Evolutionary conservation across 2,113 vertebrate species (phyloP).

Genomic region (Clarias magur): DNA sequence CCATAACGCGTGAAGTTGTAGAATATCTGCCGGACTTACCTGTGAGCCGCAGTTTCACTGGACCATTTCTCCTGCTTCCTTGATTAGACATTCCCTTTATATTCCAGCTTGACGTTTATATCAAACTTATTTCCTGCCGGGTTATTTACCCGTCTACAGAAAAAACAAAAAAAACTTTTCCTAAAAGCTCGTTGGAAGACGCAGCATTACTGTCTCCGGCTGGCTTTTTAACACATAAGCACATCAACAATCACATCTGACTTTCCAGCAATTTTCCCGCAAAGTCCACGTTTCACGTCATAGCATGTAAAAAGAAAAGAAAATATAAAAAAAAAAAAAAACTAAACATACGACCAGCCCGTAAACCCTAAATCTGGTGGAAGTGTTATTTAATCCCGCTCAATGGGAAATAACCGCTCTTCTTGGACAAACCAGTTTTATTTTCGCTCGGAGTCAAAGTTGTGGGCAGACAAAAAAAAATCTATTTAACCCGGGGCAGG

Average conservation of each 20-base stretch:
- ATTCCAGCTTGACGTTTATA: conserved; percentile 54
- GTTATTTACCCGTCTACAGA: too few species aligned
- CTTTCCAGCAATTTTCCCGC: neutral
- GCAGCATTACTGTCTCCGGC: conserved; percentile 15
- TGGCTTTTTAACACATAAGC: conserved; percentile 8
- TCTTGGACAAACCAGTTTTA: conserved; percentile 36
- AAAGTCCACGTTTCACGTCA: neutral
- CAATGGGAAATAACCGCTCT: neutral
- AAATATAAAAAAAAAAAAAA: neutral
- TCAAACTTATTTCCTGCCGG: neutral
- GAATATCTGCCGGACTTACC: conserved; percentile 66
- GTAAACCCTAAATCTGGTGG: neutral
- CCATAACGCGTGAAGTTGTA: neutral
- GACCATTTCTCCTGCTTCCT: conserved; percentile 90
- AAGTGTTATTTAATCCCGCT: conserved; percentile 8
- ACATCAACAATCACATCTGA: neutral
- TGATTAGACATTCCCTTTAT: conserved; percentile 84
- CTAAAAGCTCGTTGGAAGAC: neutral
- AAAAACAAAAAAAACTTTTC: neutral
- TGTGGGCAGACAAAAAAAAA: conserved; percentile 15
- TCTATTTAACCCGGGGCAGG: neutral
- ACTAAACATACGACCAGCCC: neutral
- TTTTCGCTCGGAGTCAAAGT: conserved; percentile 20
- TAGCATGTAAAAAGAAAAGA: neutral
- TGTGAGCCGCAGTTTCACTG: conserved; percentile 97